These are phyloP conservation scores for Noctua janthe DNA, from an alignment of 2,888 invertebrate genomes.

Conservation along the genomic window DNA sequence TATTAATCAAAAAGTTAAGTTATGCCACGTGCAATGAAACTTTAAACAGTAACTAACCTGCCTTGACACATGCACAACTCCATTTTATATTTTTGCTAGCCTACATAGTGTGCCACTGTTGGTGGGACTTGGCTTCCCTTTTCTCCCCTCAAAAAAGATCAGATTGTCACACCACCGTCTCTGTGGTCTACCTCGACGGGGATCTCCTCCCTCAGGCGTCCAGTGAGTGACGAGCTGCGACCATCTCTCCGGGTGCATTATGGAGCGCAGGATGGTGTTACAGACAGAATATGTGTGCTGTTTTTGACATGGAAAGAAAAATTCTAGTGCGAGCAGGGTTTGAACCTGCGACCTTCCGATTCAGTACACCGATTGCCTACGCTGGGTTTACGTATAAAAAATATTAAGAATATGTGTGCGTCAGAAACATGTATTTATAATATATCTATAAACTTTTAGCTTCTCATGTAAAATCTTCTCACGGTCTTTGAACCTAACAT, in stretches of 20 bases:
- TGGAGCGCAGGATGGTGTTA: not conserved
- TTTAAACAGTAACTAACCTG: not conserved
- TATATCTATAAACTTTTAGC: not conserved
- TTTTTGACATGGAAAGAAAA: too few species aligned
- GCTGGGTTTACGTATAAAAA: too few species aligned
- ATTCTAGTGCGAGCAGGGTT: too few species aligned
- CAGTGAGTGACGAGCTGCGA: not conserved
- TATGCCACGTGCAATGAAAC: not conserved
- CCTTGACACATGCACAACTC: not conserved
- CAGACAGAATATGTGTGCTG: not conserved
- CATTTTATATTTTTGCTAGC: not conserved
- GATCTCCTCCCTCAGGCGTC: not conserved
- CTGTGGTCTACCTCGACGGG: not conserved
- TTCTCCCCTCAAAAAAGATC: not conserved
- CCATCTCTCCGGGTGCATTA: not conserved
- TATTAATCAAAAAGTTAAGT: not conserved
- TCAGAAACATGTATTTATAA: not conserved
- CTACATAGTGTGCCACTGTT: not conserved
- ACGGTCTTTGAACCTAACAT: not conserved
- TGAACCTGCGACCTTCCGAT: too few species aligned
- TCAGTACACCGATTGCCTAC: too few species aligned
- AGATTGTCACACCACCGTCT: not conserved
- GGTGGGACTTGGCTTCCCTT: not conserved
- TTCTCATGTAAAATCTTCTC: not conserved
- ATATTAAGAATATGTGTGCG: too few species aligned